Percentiles rank a stretch among this genome's conserved stretches.
These are phyloP conservation scores for Neelides sp. DNA, from an alignment of 1,140 invertebrate species.

Conservation along the genomic window DNA sequence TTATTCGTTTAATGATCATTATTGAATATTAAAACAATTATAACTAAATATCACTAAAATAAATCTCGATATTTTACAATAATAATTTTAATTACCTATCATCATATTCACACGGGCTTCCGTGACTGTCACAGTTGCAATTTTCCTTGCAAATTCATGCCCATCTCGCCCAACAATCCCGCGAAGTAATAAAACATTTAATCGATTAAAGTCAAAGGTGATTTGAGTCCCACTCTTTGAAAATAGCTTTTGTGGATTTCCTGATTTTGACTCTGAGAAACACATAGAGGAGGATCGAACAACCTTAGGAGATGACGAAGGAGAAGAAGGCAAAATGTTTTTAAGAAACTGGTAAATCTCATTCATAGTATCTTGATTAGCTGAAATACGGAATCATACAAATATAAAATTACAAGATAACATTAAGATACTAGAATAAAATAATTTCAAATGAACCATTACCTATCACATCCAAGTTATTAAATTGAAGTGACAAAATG, in stretches of 20 bases:
- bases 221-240: slow-evolving; percentile 43
- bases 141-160: slow-evolving; percentile 62
- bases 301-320: not conserved
- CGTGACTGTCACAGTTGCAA: slow-evolving; percentile 81
- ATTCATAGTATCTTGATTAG: slow-evolving; percentile 88
- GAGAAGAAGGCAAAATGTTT: slow-evolving; percentile 47
- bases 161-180: slow-evolving; percentile 56
- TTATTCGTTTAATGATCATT: too few relatives aligned
- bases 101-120: slow-evolving; percentile 81
- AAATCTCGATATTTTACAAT: too few relatives aligned
- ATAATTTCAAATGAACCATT: slow-evolving; percentile 32
- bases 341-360: slow-evolving; percentile 77
- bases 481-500: slow-evolving; percentile 78
- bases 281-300: not conserved
- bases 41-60: too few relatives aligned
- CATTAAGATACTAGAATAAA: not conserved
- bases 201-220: slow-evolving; percentile 79
- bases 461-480: slow-evolving; percentile 87
- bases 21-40: too few relatives aligned
- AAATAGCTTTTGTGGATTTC: not conserved
- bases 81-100: slow-evolving; percentile 54
- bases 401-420: not conserved
- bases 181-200: slow-evolving; percentile 73
- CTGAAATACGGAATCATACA: slow-evolving; percentile 38
- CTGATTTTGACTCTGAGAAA: not conserved